phyloP scores from a whole-genome alignment of 2,888 invertebrate species.

The Conchocele bisecta region DNA sequence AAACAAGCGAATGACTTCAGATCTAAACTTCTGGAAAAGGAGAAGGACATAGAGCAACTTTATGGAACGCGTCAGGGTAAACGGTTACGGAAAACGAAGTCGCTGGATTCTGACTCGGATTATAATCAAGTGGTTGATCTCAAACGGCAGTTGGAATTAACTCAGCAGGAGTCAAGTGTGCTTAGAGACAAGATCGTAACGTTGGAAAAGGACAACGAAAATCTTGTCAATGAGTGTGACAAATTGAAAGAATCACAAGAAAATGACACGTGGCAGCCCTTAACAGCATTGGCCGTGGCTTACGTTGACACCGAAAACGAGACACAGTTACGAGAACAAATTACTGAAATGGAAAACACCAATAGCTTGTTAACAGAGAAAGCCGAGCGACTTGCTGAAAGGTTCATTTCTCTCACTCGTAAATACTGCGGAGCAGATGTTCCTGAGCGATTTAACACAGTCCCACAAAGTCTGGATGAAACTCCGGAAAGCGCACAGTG shows the following conservation, averaged over 20 bases:
- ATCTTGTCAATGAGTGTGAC: constrained; percentile 59
- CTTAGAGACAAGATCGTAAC: constrained; percentile 86
- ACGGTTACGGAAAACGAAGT: constrained; percentile 78
- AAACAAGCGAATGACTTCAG: constrained; percentile 89
- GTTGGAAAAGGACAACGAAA: constrained; percentile 84
- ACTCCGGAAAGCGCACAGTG: too few species aligned
- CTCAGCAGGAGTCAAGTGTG: constrained; percentile 87
- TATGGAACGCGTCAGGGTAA: constrained; percentile 82
- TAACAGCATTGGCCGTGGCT: constrained; percentile 34
- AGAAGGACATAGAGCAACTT: constrained; percentile 89
- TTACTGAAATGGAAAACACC: constrained; percentile 21
- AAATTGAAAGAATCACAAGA: constrained; percentile 18
- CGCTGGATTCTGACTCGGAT: constrained; percentile 81
- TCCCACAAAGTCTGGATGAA: too few species aligned
- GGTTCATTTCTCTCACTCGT: constrained; percentile 26
- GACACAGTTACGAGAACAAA: constrained; percentile 17
- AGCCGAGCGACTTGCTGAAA: constrained; percentile 27
- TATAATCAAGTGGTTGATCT: constrained; percentile 86
- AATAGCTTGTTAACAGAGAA: constrained; percentile 9
- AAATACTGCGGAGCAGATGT: too few species aligned
- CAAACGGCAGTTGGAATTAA: constrained; percentile 89
- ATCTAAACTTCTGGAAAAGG: constrained; percentile 90
- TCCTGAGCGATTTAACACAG: too few species aligned
- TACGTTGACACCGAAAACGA: constrained; percentile 42
- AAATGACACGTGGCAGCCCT: not conserved